These are phyloP conservation scores for Steinernema hermaphroditum DNA, from an alignment of 2,888 invertebrate species.

Conservation along the genomic window DNA sequence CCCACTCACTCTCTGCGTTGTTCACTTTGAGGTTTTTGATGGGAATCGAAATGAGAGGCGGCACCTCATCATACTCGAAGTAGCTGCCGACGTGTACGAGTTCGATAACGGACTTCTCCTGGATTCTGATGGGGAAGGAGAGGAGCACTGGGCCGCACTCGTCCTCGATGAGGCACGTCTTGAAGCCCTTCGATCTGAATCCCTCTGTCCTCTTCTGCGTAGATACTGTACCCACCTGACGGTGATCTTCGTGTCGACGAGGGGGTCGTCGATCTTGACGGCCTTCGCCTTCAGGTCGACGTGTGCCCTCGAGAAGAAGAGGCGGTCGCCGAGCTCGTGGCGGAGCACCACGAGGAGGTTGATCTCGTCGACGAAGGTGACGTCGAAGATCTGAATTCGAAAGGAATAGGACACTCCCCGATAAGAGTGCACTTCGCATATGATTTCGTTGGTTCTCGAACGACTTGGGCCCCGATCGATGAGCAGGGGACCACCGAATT, in stretches of 20 bases:
- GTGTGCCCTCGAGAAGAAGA: conserved; percentile 22
- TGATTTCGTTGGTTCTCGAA: too few relatives aligned
- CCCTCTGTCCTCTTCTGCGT: not conserved
- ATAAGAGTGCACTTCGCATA: too few relatives aligned
- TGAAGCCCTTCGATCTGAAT: conserved; percentile 11
- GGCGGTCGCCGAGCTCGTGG: conserved; percentile 13
- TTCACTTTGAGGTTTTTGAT: conserved; percentile 17
- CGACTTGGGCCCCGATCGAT: too few relatives aligned
- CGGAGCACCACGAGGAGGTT: conserved; percentile 12
- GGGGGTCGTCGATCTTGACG: conserved; percentile 6
- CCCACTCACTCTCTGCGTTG: not conserved
- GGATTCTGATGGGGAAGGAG: conserved; percentile 10
- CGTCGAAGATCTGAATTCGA: conserved; percentile 17
- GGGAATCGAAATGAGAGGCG: not conserved
- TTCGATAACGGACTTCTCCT: conserved; percentile 5
- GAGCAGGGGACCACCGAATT: too few relatives aligned
- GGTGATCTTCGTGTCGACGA: conserved; percentile 22
- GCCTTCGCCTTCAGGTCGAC: not conserved
- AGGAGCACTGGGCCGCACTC: conserved; percentile 24
- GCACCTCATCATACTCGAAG: conserved; percentile 14
- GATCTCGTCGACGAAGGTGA: conserved; percentile 25
- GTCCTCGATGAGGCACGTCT: conserved; percentile 21
- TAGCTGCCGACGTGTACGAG: conserved; percentile 5
- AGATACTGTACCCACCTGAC: not conserved
- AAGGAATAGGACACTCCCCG: not conserved